Evolutionary conservation across 2,888 invertebrate species (phyloP).

Genomic region (Brenthis hecate): DNA sequence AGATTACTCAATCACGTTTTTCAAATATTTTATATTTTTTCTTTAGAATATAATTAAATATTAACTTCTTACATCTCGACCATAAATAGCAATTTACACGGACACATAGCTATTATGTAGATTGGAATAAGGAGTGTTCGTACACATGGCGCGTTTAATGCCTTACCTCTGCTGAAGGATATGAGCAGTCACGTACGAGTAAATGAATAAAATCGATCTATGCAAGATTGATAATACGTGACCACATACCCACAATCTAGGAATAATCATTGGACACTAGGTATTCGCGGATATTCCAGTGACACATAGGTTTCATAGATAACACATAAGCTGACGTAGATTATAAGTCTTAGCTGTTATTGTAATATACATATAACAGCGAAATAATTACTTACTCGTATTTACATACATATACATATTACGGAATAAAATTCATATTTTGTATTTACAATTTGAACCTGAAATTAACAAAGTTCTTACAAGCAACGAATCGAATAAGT

Average conservation of each 20-base stretch:
- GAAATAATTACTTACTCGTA: too few species aligned
- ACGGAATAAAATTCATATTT: too few species aligned
- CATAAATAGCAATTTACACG: conserved; percentile 56
- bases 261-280: conserved; percentile 46
- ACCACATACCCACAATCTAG: conserved; percentile 53
- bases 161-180: conserved; percentile 40
- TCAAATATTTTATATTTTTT: background rate
- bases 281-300: conserved; percentile 38
- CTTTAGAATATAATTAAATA: conserved; percentile 6
- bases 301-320: conserved; percentile 37
- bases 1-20: conserved; percentile 6
- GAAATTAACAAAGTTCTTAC: too few species aligned
- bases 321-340: background rate
- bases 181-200: conserved; percentile 57
- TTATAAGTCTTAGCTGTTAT: background rate
- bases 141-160: conserved; percentile 53
- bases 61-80: conserved; percentile 32
- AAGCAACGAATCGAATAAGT: too few species aligned
- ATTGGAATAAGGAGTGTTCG: conserved; percentile 49
- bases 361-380: too few species aligned
- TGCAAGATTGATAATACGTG: conserved; percentile 55
- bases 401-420: too few species aligned
- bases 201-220: conserved; percentile 61
- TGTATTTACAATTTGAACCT: too few species aligned
- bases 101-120: conserved; percentile 50